Conservation (phyloP, 2,888 invertebrate genomes). For the Augiades crinisus region DNA sequence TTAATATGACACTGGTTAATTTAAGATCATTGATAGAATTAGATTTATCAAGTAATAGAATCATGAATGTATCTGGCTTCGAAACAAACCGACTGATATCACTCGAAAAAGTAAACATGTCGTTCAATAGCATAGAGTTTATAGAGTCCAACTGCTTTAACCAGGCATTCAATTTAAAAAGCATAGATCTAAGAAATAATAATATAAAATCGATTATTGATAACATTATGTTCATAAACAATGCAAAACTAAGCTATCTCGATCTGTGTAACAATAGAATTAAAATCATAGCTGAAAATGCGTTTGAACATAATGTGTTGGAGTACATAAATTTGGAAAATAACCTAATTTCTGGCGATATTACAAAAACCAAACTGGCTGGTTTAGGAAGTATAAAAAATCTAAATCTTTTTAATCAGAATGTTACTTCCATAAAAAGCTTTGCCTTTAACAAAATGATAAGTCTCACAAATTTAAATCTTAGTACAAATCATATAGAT, state of each 20-base stretch:
- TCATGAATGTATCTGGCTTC: conserved; percentile 47
- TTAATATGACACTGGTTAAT: conserved; percentile 52
- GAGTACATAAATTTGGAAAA: conserved; percentile 50
- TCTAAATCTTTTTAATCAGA: conserved; percentile 52
- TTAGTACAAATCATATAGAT: conserved; percentile 53
- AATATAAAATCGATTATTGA: conserved; percentile 49
- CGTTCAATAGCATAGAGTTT: conserved; percentile 51
- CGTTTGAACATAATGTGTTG: conserved; percentile 50
- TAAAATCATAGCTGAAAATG: conserved; percentile 45
- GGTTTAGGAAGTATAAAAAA: conserved; percentile 46
- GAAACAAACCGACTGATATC: conserved; percentile 50
- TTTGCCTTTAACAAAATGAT: conserved; percentile 48
- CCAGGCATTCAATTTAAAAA: conserved; percentile 45
- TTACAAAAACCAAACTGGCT: conserved; percentile 48
- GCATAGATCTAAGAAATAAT: conserved; percentile 58
- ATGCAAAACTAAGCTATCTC: conserved; percentile 46
- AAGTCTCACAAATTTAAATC: conserved; percentile 47
- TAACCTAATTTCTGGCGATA: conserved; percentile 50
- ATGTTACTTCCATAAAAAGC: conserved; percentile 43
- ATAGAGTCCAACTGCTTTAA: conserved; percentile 58
- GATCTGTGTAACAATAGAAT: conserved; percentile 55
- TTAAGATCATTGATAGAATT: conserved; percentile 48
- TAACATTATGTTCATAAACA: conserved; percentile 52
- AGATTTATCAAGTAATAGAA: conserved; percentile 52
- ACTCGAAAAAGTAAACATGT: conserved; percentile 53